Base-by-base conservation (phyloP, 1,140 invertebrate species). In the Drosophila bifasciata region DNA sequence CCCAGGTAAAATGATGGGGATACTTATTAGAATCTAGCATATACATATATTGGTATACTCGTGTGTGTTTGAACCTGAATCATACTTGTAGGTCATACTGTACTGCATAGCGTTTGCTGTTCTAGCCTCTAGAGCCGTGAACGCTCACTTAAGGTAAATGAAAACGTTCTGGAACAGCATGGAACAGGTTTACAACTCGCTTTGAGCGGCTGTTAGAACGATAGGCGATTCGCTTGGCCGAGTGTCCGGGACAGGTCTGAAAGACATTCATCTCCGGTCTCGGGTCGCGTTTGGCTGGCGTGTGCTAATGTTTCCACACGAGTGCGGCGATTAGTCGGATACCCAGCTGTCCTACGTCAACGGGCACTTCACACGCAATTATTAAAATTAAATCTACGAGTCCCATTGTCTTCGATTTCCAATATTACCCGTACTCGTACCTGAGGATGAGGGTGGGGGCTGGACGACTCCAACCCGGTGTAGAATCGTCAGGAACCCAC, bases 261-360 rank as follows among this genome's bases (percentile, higher is more conserved):
- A 28, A 70, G 53, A 59, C 52, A 46, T 44, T 67, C 62, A 32
- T 53, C 44, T 28, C 23, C 53, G 43, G 39, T 58, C 59, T 68
- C 59, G 62, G 56, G 60, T 76, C 72, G 56, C 73, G 63, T 80
- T 85, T 76, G 17, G 32, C 64, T 48, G 58, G 53, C 78, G 73
- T 81, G 78, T 81, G 77, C 66, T 60, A 64, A 70, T 45, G 64
- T 57, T 75, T 83, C 52, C 56, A 62, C 59, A 73, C 59, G 76
- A 76, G 71, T 79, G 59, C 48, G 39, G 43, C 23, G 40, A 52
- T 36, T 45, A 49, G 40, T 49, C 44, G 49, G 50, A 44, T 51
- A 79, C 61, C 48, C 5, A 32, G 23, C 21, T 46, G 53, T 43
- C 50, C 51, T 78, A 59, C 79, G 79, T 79, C 75, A 83, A 79